These are phyloP conservation scores for Todus mexicanus DNA, from an alignment of 2,797 vertebrate species.

Conservation along the genomic window DNA sequence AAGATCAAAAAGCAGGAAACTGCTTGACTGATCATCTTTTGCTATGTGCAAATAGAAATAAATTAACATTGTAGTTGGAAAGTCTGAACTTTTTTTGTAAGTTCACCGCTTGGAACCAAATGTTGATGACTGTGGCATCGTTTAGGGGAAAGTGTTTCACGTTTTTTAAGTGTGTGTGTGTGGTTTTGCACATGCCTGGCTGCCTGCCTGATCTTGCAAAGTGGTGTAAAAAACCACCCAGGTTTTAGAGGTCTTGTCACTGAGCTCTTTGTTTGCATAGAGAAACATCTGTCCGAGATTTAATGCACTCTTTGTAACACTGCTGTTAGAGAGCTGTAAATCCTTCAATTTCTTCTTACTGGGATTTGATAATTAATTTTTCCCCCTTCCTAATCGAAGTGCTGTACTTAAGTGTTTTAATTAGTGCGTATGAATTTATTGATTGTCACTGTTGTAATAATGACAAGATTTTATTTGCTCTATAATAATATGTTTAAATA, in stretches of 20 bases:
- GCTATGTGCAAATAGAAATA: not conserved
- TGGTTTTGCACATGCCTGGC: not conserved
- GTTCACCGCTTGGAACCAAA: not conserved
- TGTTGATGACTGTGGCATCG: rapidly evolving
- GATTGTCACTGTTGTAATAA: not conserved
- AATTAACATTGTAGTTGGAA: not conserved
- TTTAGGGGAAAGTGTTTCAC: not conserved
- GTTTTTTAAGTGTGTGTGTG: not conserved
- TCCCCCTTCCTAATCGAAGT: not conserved
- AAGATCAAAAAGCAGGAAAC: not conserved
- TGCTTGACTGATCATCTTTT: not conserved
- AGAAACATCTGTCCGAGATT: constrained; percentile 66
- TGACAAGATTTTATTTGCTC: not conserved
- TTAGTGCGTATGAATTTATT: constrained; percentile 1
- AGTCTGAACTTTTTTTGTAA: not conserved
- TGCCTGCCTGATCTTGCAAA: not conserved
- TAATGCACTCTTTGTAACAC: constrained; percentile 33
- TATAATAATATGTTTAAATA: not conserved
- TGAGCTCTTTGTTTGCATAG: constrained; percentile 44
- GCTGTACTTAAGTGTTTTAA: not conserved
- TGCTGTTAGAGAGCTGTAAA: constrained; percentile 58
- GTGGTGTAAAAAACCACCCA: not conserved
- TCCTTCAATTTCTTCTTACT: not conserved
- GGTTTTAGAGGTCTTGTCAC: not conserved
- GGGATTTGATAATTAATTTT: not conserved